Base-by-base conservation (phyloP, 2,113 vertebrate genomes). In the Chascanopsetta lugubris region DNA sequence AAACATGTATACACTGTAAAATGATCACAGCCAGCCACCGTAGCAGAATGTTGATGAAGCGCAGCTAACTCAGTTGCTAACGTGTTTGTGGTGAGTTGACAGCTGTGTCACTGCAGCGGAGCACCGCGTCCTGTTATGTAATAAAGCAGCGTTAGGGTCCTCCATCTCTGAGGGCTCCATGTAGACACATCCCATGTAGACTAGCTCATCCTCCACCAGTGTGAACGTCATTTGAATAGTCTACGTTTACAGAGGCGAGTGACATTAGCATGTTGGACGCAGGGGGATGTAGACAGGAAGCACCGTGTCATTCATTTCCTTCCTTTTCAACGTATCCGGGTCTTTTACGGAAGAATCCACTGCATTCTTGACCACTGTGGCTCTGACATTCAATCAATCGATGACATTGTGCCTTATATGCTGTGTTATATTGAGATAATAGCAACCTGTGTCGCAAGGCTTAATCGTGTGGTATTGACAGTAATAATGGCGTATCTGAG, bases 111-210 rank as follows among this genome's bases (percentile, higher is more conserved):
- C 54, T 54, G 74, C 70, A 57, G 68, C 54, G 10, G 12, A 34
- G 45, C 63, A 49, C 45, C 49, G 75, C 46, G 62, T 72, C 50
- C 21, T 59, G 49, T 89, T 82, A 84, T 82, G 82, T 82, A 87
- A 87, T 72, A 75, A 75, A 36, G 11, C 50, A 43, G 40, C 43
- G 53, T 27, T 48, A 24, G 27, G 3, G 25, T n/a, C n/a, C n/a
- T n/a, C n/a, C 15, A 2, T n/a, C 1, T 5, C 38, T 18, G 2
- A 26, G 18, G 8, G 24, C 68, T 45, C 26, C 69, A 46, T 82
- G 60, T 15, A 36, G 8, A 4, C 17, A 18, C 10, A 24, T 27
- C 12, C 0, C 36, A 6, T 26, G 5, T 15, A 34, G 12, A 38
- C 34, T 15, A 6, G 2, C 24, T 26, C 12, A 6, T 15, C 11